Evolutionary conservation across 2,797 vertebrate genomes (phyloP), one percentile per base, ranked within the genome.

Genomic region (Cossypha dichroa): DNA sequence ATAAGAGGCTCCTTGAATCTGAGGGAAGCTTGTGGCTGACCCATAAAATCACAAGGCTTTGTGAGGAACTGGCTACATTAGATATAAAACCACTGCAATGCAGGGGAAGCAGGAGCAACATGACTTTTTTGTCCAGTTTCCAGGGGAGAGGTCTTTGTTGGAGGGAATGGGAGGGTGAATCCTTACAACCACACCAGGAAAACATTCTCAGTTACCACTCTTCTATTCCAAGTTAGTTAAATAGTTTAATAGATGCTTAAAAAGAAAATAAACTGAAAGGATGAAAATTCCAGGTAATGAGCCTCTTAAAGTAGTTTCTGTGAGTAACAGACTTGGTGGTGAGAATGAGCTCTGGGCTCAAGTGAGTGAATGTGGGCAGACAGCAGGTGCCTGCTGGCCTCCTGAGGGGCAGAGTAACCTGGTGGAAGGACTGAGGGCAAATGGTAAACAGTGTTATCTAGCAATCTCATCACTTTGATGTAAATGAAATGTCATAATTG

Each of bases 381-480:
- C 41, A 93, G 29, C 82, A 75, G 78, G 68, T 85, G 91, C 54
- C 56, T 68, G 28, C n/a, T 86, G 81, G 74, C 40, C 43, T 75
- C 40, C n/a, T 85, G 64, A 75, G 72, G 82, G 80, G 31, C 81
- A 62, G 46, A 72, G 68, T 23, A 92, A 91, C 94, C 90, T 93
- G 76, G 31, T 88, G 58, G n/a, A 83, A 93, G 75, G 72, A 70
- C 75, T 85, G 72, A 64, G 79, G 64, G 51, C 86, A 89, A 80
- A 43, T 51, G 54, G 49, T 70, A 72, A 85, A 85, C 60, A 85
- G 67, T 59, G 55, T 94, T 97, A 96, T 96, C 91, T 90, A 29
- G 78, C 62, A 79, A 93, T 77, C 88, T 89, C 72, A 74, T 92
- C 75, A 75, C 93, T 97, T 93, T 91, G 90, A 96, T 94, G 91